Evolutionary conservation across 2,113 vertebrate species (phyloP).

Genomic region (Myanophis thanlyinensis): DNA sequence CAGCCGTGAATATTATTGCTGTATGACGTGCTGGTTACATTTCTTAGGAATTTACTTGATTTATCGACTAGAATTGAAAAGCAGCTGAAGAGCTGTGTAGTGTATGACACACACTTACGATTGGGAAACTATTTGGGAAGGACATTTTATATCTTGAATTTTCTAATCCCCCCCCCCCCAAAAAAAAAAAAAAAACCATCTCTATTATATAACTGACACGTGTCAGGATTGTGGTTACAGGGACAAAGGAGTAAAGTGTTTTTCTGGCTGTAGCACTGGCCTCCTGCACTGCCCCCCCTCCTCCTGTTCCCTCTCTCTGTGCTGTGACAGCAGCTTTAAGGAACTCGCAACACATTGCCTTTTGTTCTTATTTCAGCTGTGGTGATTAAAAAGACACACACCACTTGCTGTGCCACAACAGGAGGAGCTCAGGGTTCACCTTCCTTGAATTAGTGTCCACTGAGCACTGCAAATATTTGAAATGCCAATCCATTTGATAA

Average conservation of each 20-base stretch:
- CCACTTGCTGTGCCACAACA: constrained; percentile 73
- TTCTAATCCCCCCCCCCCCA: background rate
- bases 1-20: background rate
- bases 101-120: background rate
- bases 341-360: constrained; percentile 69
- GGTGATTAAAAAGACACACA: constrained; percentile 85
- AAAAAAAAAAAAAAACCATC: accelerated
- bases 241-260: constrained; percentile 21
- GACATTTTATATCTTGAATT: background rate
- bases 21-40: background rate
- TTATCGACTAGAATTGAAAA: background rate
- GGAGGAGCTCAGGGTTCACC: constrained; percentile 73
- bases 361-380: constrained; percentile 78
- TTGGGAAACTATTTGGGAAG: background rate
- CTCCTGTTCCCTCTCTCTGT: constrained; percentile 52
- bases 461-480: constrained; percentile 91
- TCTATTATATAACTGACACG: background rate
- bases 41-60: background rate
- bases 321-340: constrained; percentile 67
- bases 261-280: constrained; percentile 5
- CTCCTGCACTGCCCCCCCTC: constrained; percentile 36
- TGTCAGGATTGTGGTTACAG: accelerated
- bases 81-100: background rate
- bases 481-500: constrained; percentile 94
- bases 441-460: constrained; percentile 80